Conservation (phyloP, 1,140 invertebrate genomes). For the Pachypsylla venusta region DNA sequence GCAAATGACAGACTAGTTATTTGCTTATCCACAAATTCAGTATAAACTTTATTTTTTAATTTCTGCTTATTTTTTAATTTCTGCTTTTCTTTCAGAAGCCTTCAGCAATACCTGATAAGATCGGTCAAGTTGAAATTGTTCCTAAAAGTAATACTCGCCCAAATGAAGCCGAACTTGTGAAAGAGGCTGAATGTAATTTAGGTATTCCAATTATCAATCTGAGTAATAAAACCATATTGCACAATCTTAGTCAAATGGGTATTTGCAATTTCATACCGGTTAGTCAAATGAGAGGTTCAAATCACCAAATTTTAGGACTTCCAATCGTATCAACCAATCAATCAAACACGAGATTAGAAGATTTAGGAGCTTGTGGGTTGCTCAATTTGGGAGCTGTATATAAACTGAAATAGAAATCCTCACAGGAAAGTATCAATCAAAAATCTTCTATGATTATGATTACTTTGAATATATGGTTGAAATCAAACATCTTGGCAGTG, state of each 20-base stretch:
- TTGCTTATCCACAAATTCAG: too few relatives aligned
- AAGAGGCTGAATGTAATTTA: constrained; percentile 4
- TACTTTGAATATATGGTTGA: too few relatives aligned
- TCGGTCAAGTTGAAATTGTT: neutral
- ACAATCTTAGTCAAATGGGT: neutral
- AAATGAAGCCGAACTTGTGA: neutral
- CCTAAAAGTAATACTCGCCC: neutral
- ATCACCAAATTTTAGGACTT: neutral
- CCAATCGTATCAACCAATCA: neutral
- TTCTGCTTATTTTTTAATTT: neutral
- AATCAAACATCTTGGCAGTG: too few relatives aligned
- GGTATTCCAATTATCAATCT: neutral
- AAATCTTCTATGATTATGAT: too few relatives aligned
- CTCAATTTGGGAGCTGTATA: neutral
- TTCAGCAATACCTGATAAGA: neutral
- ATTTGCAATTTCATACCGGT: neutral
- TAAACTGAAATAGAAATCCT: neutral
- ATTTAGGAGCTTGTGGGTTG: neutral
- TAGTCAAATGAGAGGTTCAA: neutral
- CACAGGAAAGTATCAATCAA: too few relatives aligned
- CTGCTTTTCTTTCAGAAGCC: neutral
- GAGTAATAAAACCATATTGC: neutral
- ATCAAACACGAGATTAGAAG: neutral
- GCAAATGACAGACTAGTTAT: too few relatives aligned
- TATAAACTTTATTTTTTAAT: neutral